phyloP scores from a whole-genome alignment of 1,140 invertebrate species.

The Aplysia californica region DNA sequence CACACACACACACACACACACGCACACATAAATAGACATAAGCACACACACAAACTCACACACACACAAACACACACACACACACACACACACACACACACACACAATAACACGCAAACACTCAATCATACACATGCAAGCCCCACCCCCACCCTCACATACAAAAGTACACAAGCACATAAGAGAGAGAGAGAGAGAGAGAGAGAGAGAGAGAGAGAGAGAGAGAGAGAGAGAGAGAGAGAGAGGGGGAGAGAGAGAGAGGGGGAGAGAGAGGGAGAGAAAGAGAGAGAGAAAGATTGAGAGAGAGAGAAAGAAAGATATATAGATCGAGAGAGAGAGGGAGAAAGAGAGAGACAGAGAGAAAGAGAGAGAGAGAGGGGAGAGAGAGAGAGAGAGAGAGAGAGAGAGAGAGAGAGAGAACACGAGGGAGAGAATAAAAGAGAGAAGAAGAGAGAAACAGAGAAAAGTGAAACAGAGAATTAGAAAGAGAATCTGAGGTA shows the following conservation, averaged over 20 bases:
- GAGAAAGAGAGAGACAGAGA: background rate
- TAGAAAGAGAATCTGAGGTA: background rate
- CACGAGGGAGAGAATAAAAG: background rate
- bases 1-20: too few relatives aligned
- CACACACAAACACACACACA: too few relatives aligned
- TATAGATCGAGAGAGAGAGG: background rate
- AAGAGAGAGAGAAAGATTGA: background rate
- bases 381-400: background rate
- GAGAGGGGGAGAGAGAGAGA: background rate
- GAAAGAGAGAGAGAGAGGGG: background rate
- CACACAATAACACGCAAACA: too few relatives aligned
- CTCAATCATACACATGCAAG: too few relatives aligned
- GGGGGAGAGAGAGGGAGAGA: background rate
- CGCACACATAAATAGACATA: too few relatives aligned
- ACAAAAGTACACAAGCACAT: too few relatives aligned
- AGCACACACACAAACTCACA: too few relatives aligned
- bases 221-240: conserved; percentile 20
- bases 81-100: too few relatives aligned
- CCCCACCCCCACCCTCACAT: too few relatives aligned
- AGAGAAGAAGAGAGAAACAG: background rate
- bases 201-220: background rate
- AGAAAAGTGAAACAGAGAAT: background rate
- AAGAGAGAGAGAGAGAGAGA: too few relatives aligned
- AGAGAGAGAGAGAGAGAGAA: background rate
- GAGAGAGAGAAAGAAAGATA: background rate